Base-by-base conservation (phyloP, 2,888 invertebrate genomes). In the Hypomecis punctinalis region DNA sequence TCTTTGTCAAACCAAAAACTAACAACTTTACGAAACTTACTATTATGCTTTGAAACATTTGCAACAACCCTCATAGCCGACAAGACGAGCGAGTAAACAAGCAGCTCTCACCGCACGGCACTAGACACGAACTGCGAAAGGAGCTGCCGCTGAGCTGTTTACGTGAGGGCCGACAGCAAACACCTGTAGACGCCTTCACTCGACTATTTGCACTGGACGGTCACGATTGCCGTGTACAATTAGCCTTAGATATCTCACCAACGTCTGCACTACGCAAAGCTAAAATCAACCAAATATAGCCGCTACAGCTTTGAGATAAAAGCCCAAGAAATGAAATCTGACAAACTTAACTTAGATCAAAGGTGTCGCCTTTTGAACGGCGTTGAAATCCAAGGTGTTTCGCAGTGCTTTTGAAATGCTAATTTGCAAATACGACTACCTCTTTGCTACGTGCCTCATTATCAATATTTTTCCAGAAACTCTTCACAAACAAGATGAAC, bases 111-210 rank as follows among this genome's bases (percentile, higher is more conserved):
- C 65, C 66, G 49, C 66, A 69, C 64, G 51, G 61, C 52, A 68
- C 67, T 68, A 69, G 68, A 73, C 67, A 47, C 43, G 61, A 67
- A 66, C 68, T 62, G 80, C 81, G 78, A 84, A 85, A 89, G 88
- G 87, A 85, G 77, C 81, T 82, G 79, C 80, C 81, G 81, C 71
- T 75, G 79, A 80, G 81, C 82, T 90, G 89, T 91, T 91, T 91
- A 89, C 89, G 89, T 89, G 89, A 83, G 90, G 90, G 88, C 83
- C 82, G 85, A 88, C 84, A 75, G 85, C 87, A 89, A 88, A 91
- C 89, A 91, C 86, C 86, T 88, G 87, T 85, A 83, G 84, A 85
- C 85, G 82, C 85, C 85, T 84, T 83, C 82, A 74, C 80, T 76
- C 78, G 76, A 78, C 81, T 90, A 83, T 91, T 90, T 90, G 83